Evolutionary conservation across 2,888 invertebrate species (phyloP).

Genomic region (Netelia fuscicornis): DNA sequence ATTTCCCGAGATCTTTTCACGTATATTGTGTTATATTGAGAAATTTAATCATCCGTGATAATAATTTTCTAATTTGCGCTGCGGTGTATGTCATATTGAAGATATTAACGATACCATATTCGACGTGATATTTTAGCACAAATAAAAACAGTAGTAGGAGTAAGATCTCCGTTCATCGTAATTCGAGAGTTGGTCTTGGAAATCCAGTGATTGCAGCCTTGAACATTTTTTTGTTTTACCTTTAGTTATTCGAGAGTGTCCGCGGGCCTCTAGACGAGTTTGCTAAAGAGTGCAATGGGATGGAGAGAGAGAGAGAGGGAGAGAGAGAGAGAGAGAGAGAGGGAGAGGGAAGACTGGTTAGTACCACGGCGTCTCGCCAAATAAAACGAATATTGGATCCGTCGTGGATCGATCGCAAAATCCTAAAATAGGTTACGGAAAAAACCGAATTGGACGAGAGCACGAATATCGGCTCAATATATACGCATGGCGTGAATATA

Average conservation of each 20-base stretch:
- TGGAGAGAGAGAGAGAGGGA: not conserved
- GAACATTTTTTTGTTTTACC: not conserved
- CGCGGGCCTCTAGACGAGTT: not conserved
- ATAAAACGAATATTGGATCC: conserved; percentile 62
- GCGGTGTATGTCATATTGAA: not conserved
- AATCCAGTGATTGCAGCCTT: conserved; percentile 5
- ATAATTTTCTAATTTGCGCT: conserved; percentile 36
- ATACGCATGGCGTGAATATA: not conserved
- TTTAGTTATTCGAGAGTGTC: conserved; percentile 2
- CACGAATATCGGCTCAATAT: conserved; percentile 52
- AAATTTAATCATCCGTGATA: conserved; percentile 29
- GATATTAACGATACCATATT: not conserved
- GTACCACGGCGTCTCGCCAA: conserved; percentile 48
- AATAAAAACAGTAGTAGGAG: not conserved
- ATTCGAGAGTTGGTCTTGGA: conserved; percentile 19
- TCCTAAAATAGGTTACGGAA: conserved; percentile 66
- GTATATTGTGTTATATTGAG: conserved; percentile 6
- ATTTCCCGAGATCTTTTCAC: conserved; percentile 15
- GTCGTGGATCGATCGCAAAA: conserved; percentile 59
- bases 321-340: too few relatives aligned
- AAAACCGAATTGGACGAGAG: conserved; percentile 60
- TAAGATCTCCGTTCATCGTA: conserved; percentile 6
- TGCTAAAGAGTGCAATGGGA: not conserved
- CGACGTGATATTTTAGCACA: not conserved
- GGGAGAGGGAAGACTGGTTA: not conserved